Percentiles rank a stretch among this genome's conserved stretches.
These are phyloP conservation scores for Drosophila lacteicornis DNA, from an alignment of 1,140 invertebrate genomes.

Conservation along the genomic window DNA sequence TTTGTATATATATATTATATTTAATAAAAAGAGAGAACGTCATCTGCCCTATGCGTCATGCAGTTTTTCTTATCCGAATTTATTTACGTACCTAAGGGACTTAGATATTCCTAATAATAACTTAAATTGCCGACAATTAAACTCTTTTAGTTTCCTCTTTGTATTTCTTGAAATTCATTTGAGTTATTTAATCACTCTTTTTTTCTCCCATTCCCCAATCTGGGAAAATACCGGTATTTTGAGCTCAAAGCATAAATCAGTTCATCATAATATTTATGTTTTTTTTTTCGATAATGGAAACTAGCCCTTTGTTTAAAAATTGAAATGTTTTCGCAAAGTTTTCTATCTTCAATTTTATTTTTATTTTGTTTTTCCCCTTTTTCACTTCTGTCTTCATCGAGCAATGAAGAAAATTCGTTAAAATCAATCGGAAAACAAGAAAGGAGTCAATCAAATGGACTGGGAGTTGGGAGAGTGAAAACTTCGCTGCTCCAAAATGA, in stretches of 20 bases:
- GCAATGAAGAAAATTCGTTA: neutral
- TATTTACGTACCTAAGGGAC: neutral
- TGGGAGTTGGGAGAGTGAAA: neutral
- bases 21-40: neutral
- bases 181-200: neutral
- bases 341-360: neutral
- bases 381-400: neutral
- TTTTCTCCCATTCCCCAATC: neutral
- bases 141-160: constrained; percentile 10
- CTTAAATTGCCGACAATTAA: neutral
- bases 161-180: neutral
- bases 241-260: no score
- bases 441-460: constrained; percentile 7
- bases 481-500: neutral
- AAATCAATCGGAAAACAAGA: constrained; percentile 7
- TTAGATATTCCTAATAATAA: neutral
- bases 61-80: constrained; percentile 6
- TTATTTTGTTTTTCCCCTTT: neutral
- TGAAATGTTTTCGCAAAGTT: neutral
- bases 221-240: neutral
- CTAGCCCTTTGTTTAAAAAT: neutral
- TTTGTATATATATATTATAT: neutral
- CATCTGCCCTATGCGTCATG: neutral
- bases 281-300: neutral
- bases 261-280: neutral